These are phyloP conservation scores for Auanema freiburgensis DNA, from an alignment of 2,888 invertebrate genomes.

Conservation along the genomic window DNA sequence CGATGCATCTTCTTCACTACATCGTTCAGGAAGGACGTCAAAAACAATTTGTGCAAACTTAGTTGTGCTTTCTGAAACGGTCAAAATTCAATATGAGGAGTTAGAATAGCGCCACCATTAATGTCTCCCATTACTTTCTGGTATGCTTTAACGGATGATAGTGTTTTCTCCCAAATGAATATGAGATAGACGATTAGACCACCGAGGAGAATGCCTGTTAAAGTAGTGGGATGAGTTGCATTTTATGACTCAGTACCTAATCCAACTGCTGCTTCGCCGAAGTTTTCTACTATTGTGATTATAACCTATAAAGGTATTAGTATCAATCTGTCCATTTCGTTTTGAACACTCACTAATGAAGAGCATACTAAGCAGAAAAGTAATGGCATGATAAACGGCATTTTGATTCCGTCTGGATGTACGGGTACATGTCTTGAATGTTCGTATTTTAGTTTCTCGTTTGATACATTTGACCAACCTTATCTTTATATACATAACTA, in stretches of 20 bases:
- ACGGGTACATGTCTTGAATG: conserved; percentile 28
- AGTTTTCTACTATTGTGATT: conserved; percentile 48
- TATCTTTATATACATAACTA: conserved; percentile 55
- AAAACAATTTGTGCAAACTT: conserved; percentile 46
- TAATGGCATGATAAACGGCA: conserved; percentile 56
- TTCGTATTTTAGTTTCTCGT: too few species aligned
- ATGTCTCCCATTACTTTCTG: conserved; percentile 9
- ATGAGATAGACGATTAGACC: conserved; percentile 47
- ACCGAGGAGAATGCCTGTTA: conserved; percentile 31
- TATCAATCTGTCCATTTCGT: background rate
- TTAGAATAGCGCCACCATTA: conserved; percentile 4
- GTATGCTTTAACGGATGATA: conserved; percentile 21
- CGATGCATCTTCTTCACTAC: conserved; percentile 26
- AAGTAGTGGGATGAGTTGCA: too few species aligned
- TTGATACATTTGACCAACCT: too few species aligned
- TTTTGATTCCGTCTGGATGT: conserved; percentile 51
- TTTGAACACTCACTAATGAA: conserved; percentile 20
- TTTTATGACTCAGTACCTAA: conserved; percentile 20
- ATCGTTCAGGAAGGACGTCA: conserved; percentile 47
- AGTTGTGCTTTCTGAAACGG: conserved; percentile 29
- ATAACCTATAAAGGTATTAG: conserved; percentile 20
- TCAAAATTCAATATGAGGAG: background rate
- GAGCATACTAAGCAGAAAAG: conserved; percentile 55
- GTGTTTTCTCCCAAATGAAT: conserved; percentile 44
- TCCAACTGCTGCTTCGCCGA: conserved; percentile 45